Conservation (phyloP, 2,113 vertebrate species). For the Pimephales promelas region DNA sequence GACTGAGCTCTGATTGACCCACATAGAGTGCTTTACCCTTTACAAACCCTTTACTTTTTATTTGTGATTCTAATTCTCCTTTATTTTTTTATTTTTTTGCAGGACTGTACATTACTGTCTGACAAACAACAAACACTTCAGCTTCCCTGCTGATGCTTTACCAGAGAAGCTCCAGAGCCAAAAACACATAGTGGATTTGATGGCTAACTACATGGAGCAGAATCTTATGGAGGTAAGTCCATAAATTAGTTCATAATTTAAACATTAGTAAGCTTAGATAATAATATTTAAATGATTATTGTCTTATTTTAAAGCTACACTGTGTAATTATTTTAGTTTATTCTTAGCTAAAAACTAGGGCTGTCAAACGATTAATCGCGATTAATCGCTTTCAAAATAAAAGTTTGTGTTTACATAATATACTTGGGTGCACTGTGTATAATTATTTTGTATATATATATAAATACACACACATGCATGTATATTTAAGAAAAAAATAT, state of each 20-base stretch:
- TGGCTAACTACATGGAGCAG: conserved; percentile 96
- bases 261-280: no score
- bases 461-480: no score
- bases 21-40: background rate
- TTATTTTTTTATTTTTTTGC: background rate
- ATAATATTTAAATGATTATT: background rate
- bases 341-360: no score
- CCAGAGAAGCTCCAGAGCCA: conserved; percentile 89
- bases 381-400: no score
- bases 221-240: conserved; percentile 90
- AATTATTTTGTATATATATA: no score
- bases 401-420: no score
- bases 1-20: background rate
- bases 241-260: background rate
- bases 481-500: no score
- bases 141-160: conserved; percentile 80
- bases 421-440: no score
- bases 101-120: conserved; percentile 93
- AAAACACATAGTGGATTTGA: conserved; percentile 88
- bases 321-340: no score
- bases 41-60: background rate
- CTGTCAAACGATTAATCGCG: no score
- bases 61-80: background rate
- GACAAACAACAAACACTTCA: conserved; percentile 90
- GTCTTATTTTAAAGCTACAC: background rate